Evolutionary conservation across 2,113 vertebrate species (phyloP).

Genomic region (Scomber scombrus): DNA sequence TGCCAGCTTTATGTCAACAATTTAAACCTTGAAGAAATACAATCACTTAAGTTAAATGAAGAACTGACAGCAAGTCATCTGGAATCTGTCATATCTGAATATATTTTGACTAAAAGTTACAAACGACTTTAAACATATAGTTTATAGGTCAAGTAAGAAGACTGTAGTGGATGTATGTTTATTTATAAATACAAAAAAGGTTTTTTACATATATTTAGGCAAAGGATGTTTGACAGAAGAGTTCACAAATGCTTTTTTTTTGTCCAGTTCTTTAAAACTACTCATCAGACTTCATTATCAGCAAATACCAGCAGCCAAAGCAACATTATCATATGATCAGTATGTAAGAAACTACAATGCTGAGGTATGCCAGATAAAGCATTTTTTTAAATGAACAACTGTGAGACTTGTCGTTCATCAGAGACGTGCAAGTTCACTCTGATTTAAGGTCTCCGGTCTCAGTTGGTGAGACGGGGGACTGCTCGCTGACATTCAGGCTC

Average conservation of each 20-base stretch:
- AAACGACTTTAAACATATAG: neutral
- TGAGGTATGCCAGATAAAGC: neutral
- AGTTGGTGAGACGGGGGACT: conserved; percentile 13
- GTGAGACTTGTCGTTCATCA: conserved; percentile 52
- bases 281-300: neutral
- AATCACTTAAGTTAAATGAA: neutral
- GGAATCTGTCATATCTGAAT: neutral
- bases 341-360: conserved; percentile 4
- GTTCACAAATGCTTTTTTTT: no score
- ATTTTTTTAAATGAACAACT: neutral
- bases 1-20: neutral
- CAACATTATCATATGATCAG: neutral
- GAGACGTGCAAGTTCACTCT: conserved; percentile 20
- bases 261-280: neutral
- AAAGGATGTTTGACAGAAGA: neutral
- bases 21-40: neutral
- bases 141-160: neutral
- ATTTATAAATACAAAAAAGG: conserved; percentile 8
- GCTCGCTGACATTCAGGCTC: conserved; percentile 8
- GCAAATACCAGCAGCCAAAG: conserved; percentile 17
- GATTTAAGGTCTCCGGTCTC: neutral
- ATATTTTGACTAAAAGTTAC: neutral
- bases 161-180: neutral
- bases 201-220: neutral
- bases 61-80: neutral